These are phyloP conservation scores for Sminthurinus aureus DNA, from an alignment of 2,888 invertebrate species.

Conservation along the genomic window DNA sequence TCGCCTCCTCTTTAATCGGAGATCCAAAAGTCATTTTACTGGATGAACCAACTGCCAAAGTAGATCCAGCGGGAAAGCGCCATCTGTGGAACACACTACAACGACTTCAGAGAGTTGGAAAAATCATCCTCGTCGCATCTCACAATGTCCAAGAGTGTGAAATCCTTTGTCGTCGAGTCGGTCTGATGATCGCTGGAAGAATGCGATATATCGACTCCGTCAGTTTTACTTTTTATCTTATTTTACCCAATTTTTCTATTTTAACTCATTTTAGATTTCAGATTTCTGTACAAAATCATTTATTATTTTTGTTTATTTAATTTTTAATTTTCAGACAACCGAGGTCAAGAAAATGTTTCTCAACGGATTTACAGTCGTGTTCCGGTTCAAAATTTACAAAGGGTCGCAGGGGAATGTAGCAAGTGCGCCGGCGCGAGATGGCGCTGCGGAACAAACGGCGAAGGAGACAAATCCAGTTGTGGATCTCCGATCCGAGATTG, in stretches of 20 bases:
- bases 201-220: slow-evolving; percentile 39
- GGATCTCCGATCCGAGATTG: slow-evolving; percentile 35
- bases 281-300: too few relatives aligned
- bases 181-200: slow-evolving; percentile 40
- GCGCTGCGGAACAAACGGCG: slow-evolving; percentile 20
- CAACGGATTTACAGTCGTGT: slow-evolving; percentile 43
- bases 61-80: slow-evolving; percentile 37
- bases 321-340: too few relatives aligned
- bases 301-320: too few relatives aligned
- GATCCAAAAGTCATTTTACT: slow-evolving; percentile 18
- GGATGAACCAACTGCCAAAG: slow-evolving; percentile 25
- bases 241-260: too few relatives aligned
- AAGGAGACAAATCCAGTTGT: slow-evolving; percentile 24
- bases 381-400: slow-evolving; percentile 25
- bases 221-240: too few relatives aligned
- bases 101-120: slow-evolving; percentile 32
- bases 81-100: slow-evolving; percentile 43
- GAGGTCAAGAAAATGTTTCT: slow-evolving; percentile 44
- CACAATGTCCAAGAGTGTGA: slow-evolving; percentile 47
- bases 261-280: too few relatives aligned
- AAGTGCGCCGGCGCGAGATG: slow-evolving; percentile 22
- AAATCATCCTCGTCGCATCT: slow-evolving; percentile 40
- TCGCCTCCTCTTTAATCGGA: slow-evolving; percentile 43
- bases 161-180: slow-evolving; percentile 42
- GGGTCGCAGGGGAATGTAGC: neutral